Evolutionary conservation across 2,888 invertebrate species (phyloP), one percentile per base, ranked within the genome.

Genomic region (Nymphalis urticae): DNA sequence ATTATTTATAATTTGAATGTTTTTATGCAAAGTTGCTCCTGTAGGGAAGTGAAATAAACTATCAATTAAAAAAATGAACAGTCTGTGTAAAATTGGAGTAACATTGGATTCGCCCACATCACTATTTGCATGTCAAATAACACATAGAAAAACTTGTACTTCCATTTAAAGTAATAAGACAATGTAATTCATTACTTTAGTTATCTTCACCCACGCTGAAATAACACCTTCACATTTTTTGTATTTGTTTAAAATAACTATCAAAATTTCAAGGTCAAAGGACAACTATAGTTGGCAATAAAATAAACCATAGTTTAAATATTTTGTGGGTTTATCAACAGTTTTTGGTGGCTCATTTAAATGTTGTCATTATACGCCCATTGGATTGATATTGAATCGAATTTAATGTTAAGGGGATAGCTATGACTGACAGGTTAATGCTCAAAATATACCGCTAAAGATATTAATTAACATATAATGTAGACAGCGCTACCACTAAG

Each of bases 111-210:
- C 86, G 76, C 91, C 91, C 83, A 91, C 91, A 68, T 63, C 62
- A 71, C 77, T 83, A 86, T 86, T 88, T 87, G 85, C 87, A 84
- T 85, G 81, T 85, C 83, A 82, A 81, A 88, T 89, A 88, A 85
- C 82, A 72, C 74, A 75, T 80, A 86, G 88, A 89, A 89, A 89
- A 84, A 82, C 78, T 56, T 72, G 79, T 81, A 82, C 77, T 72
- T 66, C 90, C 90, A 84, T 89, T 84, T 89, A 82, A 82, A 89
- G 91, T 84, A 90, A 87, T 89, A 91, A 91, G 87, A 92, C 90
- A 90, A 91, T 90, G 87, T 86, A 80, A 82, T 87, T 89, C 88
- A 88, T 90, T 90, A 89, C 85, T 84, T 83, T 78, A 77, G 84
- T 82, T 83, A 77, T 84, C 79, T 75, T 79, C 83, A 75, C 90